Percentiles rank a stretch among this genome's conserved stretches.
Evolutionary conservation across 2,113 vertebrate genomes (phyloP).

Genomic region (Thamnophis sirtalis): DNA sequence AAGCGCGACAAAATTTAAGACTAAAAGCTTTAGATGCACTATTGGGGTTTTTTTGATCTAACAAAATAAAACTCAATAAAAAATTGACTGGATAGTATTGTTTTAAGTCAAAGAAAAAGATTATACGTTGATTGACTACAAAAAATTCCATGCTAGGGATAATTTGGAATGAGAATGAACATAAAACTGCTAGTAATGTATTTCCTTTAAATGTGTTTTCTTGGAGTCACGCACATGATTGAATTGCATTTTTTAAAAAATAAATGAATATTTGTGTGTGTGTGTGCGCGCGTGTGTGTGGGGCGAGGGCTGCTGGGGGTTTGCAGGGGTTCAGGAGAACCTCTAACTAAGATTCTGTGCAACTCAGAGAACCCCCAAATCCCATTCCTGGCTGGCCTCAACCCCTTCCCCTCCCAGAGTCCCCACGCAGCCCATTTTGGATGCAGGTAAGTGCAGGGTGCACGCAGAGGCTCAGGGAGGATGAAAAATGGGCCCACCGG

Average conservation of each 20-base stretch:
- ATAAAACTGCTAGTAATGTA: background rate
- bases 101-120: background rate
- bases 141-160: background rate
- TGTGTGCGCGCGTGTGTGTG: background rate
- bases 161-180: background rate
- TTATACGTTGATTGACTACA: background rate
- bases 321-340: too few relatives aligned
- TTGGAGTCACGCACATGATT: background rate
- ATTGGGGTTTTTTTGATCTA: background rate
- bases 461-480: too few relatives aligned
- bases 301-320: too few relatives aligned
- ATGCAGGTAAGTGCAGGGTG: too few relatives aligned
- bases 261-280: background rate
- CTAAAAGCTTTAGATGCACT: background rate
- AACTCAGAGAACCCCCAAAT: too few relatives aligned
- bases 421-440: too few relatives aligned
- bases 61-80: background rate
- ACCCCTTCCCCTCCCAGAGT: too few relatives aligned
- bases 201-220: background rate
- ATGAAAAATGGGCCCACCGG: too few relatives aligned
- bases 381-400: too few relatives aligned
- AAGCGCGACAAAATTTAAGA: background rate
- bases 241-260: background rate
- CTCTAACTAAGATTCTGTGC: too few relatives aligned
- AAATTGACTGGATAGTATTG: background rate